Conservation (phyloP, 2,888 invertebrate species). For the Spodoptera picta region DNA sequence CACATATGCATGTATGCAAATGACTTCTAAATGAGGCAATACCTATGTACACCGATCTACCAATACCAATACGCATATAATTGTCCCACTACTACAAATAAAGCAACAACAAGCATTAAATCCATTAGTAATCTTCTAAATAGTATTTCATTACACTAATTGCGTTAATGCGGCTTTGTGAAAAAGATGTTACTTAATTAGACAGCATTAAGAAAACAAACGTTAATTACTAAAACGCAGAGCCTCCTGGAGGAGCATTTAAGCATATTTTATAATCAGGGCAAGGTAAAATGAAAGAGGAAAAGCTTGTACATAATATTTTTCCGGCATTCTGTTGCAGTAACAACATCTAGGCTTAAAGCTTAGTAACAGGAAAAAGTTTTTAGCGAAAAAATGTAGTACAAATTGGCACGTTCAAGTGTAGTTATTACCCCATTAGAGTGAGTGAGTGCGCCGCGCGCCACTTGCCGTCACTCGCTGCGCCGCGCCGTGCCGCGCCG, state of each 20-base stretch:
- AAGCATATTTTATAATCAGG: constrained; percentile 48
- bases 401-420: constrained; percentile 78
- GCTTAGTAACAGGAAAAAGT: constrained; percentile 69
- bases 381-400: constrained; percentile 72
- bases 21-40: constrained; percentile 27
- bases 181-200: constrained; percentile 35
- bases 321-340: constrained; percentile 61
- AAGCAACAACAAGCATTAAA: neutral
- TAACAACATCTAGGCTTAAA: constrained; percentile 64
- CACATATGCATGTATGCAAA: constrained; percentile 26
- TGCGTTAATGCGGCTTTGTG: constrained; percentile 1
- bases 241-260: constrained; percentile 23
- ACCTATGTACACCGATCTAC: neutral
- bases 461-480: constrained; percentile 32
- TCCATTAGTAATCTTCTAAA: neutral
- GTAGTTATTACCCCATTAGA: constrained; percentile 81
- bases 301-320: constrained; percentile 57
- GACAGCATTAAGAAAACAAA: constrained; percentile 32
- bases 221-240: constrained; percentile 24
- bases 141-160: constrained; percentile 23
- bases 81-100: neutral
- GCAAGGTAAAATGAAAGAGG: constrained; percentile 38
- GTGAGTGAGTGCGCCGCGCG: constrained; percentile 69
- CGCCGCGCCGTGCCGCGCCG: constrained; percentile 48
- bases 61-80: neutral